Percentiles rank a stretch among this genome's conserved stretches.
phyloP scores from a whole-genome alignment of 2,797 vertebrate species.

The Hydrolagus colliei region DNA sequence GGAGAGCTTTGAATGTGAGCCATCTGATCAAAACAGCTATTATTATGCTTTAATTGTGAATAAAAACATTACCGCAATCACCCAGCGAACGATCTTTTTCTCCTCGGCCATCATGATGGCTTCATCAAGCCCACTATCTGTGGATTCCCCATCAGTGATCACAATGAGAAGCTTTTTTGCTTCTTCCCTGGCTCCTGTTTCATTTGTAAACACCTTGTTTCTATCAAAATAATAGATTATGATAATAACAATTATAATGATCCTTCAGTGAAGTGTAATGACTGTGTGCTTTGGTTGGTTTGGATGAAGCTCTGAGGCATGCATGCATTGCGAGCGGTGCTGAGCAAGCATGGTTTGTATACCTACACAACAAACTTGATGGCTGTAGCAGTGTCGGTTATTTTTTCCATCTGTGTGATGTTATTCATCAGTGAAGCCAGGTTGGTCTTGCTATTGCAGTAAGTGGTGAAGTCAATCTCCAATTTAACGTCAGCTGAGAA shows the following conservation, averaged over 20 bases:
- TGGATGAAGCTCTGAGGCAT: no score
- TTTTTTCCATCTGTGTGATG: not conserved
- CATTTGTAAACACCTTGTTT: not conserved
- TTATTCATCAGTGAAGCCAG: not conserved
- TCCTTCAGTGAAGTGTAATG: no score
- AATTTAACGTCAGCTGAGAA: fast-evolving
- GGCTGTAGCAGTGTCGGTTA: not conserved
- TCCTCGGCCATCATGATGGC: not conserved
- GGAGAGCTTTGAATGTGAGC: no score
- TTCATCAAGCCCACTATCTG: not conserved
- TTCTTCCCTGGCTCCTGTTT: not conserved
- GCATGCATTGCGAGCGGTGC: no score
- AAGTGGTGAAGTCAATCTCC: not conserved
- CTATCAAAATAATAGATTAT: not conserved
- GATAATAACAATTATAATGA: no score
- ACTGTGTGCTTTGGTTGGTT: not conserved
- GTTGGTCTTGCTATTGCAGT: not conserved
- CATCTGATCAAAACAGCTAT: no score
- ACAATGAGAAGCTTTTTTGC: not conserved
- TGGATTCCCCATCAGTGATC: not conserved
- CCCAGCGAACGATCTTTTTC: not conserved
- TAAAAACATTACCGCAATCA: not conserved
- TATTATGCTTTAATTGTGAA: no score
- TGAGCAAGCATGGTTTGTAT: not conserved
- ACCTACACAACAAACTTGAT: not conserved